These are phyloP conservation scores for Axinella damicornis DNA, from an alignment of 37 sponge, comb jelly and placozoan species.

Conservation along the genomic window DNA sequence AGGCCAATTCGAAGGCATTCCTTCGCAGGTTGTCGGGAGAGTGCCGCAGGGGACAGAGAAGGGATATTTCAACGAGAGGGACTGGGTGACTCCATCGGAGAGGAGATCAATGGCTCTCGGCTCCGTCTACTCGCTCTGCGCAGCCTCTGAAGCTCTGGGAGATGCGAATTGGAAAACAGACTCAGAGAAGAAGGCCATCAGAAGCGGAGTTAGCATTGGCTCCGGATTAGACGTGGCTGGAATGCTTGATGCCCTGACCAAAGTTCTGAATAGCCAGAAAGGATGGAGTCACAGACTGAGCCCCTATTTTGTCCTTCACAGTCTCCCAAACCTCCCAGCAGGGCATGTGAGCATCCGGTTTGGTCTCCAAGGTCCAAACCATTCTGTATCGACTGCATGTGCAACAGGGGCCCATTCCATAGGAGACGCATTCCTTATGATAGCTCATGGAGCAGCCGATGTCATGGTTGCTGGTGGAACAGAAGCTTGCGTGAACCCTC, in stretches of 20 bases:
- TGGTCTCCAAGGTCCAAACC: conserved; percentile 88
- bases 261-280: no score
- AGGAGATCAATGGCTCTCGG: conserved; percentile 42
- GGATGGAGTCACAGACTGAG: conserved; percentile 62
- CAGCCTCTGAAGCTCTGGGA: conserved; percentile 59
- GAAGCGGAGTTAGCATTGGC: conserved; percentile 62
- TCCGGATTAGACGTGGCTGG: conserved; percentile 24
- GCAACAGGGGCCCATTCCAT: conserved; percentile 87
- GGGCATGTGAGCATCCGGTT: conserved; percentile 80
- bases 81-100: conserved; percentile 50
- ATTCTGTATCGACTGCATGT: conserved; percentile 89
- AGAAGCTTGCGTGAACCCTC: conserved; percentile 68
- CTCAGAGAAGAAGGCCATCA: not conserved
- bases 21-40: conserved; percentile 68
- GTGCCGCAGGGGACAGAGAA: conserved; percentile 59
- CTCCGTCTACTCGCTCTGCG: conserved; percentile 50
- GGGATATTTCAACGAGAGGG: conserved; percentile 49
- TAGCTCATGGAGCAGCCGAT: conserved; percentile 74
- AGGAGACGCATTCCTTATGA: conserved; percentile 83
- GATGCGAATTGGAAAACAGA: conserved; percentile 57
- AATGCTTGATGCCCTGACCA: not conserved
- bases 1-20: conserved; percentile 53
- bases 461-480: conserved; percentile 89
- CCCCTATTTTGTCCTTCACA: conserved; percentile 90
- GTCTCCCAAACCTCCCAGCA: conserved; percentile 85